Base-by-base conservation (phyloP, 2,797 vertebrate genomes). In the Oreochromis grahami region DNA sequence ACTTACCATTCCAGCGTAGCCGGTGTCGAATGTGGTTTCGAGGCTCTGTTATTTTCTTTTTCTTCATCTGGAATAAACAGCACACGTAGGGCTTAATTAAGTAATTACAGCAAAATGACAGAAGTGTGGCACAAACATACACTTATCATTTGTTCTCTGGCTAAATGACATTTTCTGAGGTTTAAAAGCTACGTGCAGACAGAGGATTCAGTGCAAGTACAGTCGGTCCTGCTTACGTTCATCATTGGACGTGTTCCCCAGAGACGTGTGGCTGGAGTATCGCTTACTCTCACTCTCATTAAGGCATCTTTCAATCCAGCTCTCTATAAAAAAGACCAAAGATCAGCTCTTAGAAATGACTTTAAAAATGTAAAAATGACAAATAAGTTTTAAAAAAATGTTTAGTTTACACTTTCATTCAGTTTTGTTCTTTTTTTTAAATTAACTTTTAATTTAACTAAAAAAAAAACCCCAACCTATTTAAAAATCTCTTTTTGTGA, bases 301-400 rank as follows among this genome's bases (percentile, higher is more conserved):
- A 96, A 99, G 98, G 95, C 99, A 99, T 94, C 98, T 96, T 96
- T 99, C 99, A 96, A 99, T 99, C 98, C 99, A 99, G 92, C 99
- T 99, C 97, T 99, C 99, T 99, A 93, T 12, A 63, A 96, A 88
- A 88, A 50, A 86, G 3, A 88, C 45, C 70, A 74, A 32, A 51
- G 45, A 74, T 34, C 70, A 74, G 17, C 45, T 51, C 45, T 74
- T 74, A 32, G 45, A 32, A 51, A 74, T 19, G 3, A 34, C 45
- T 51, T 34, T 9, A 50, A 32, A 74, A 74, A n/a, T 11, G 0
- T 1, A 17, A 43, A 41, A 17, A 55, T 15, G 3, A 41, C 26
- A 4, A 70, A 38, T 60, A 34, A 77, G 48, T 26, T 63, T 14
- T 48, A 78, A 80, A 11, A 68, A 80, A 48, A 3, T 1, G 1